Evolutionary conservation across 2,797 vertebrate genomes (phyloP).

Genomic region (Tapirus indicus): DNA sequence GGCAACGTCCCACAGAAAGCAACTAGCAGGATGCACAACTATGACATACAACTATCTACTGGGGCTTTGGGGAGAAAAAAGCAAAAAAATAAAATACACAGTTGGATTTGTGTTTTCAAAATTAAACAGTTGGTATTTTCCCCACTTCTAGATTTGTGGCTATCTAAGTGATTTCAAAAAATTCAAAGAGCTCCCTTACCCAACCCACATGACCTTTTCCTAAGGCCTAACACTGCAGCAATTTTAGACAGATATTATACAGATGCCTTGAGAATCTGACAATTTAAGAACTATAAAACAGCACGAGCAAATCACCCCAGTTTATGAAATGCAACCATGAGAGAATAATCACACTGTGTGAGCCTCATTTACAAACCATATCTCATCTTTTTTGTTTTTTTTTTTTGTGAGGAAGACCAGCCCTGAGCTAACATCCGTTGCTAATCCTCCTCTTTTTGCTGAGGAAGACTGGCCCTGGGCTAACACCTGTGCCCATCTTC

Average conservation of each 20-base stretch:
- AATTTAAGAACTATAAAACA: neutral
- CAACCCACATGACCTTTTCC: neutral
- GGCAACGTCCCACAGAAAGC: too few relatives aligned
- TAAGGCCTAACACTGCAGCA: neutral
- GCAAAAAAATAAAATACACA: constrained; percentile 3
- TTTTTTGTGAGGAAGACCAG: too few relatives aligned
- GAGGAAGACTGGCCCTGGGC: too few relatives aligned
- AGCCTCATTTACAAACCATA: constrained; percentile 12
- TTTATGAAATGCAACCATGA: neutral
- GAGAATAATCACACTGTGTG: neutral
- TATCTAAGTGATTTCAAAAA: neutral
- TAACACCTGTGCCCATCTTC: too few relatives aligned
- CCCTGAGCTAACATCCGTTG: too few relatives aligned
- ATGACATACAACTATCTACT: too few relatives aligned
- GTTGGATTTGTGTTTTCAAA: constrained; percentile 38
- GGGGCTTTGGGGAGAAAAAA: too few relatives aligned
- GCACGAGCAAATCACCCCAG: neutral
- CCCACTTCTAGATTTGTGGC: constrained; percentile 38
- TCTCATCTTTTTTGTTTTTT: too few relatives aligned
- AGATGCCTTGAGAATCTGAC: neutral
- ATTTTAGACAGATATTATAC: neutral
- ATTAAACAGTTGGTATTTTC: constrained; percentile 9
- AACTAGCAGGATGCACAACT: too few relatives aligned
- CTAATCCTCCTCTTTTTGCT: too few relatives aligned
- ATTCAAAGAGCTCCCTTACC: constrained; percentile 21